phyloP scores from a whole-genome alignment of 2,888 invertebrate species.

The Apodemia duryi region DNA sequence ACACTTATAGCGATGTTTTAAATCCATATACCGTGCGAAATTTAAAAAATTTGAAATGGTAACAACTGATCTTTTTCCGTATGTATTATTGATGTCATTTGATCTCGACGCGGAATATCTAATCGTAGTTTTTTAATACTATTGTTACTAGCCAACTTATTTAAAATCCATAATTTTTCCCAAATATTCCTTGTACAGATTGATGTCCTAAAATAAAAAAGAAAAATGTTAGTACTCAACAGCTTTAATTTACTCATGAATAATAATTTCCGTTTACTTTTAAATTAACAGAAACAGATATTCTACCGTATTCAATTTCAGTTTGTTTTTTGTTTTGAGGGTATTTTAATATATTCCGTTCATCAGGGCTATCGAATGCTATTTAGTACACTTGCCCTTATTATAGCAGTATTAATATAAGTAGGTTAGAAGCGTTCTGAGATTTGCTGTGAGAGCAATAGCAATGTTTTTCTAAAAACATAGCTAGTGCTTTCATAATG shows the following conservation, averaged over 20 bases:
- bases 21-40: not conserved
- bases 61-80: not conserved
- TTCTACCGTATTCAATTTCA: conserved; percentile 1
- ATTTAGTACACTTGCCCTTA: conserved; percentile 42
- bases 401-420: conserved; percentile 70
- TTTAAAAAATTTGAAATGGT: too few relatives aligned
- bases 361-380: conserved; percentile 57
- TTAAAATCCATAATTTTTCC: not conserved
- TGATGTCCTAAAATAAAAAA: not conserved
- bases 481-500: conserved; percentile 51
- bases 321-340: conserved; percentile 14
- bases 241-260: not conserved
- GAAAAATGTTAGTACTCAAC: too few relatives aligned
- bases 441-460: conserved; percentile 37
- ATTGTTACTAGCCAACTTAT: too few relatives aligned
- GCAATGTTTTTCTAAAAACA: conserved; percentile 12
- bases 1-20: not conserved
- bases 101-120: not conserved
- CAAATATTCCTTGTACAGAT: not conserved
- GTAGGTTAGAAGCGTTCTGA: conserved; percentile 70
- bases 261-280: not conserved
- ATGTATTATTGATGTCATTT: not conserved
- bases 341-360: conserved; percentile 6
- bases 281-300: not conserved
- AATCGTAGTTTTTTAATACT: not conserved